Conservation (phyloP, 2,888 invertebrate genomes). For the Athrips mouffetella region DNA sequence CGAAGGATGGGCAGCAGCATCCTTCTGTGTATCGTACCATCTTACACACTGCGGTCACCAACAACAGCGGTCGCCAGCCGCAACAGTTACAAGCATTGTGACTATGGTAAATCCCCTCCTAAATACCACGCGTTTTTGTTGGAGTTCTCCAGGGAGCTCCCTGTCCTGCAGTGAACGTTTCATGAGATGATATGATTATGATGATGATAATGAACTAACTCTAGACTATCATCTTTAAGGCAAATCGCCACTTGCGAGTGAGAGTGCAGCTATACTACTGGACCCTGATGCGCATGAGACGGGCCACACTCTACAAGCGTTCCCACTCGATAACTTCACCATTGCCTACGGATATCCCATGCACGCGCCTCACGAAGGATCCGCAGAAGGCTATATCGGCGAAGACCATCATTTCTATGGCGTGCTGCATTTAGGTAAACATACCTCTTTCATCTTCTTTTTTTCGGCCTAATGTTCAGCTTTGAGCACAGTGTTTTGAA, state of each 20-base stretch:
- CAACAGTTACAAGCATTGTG: too few relatives aligned
- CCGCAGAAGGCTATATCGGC: conserved; percentile 67
- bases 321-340: conserved; percentile 42
- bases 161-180: too few relatives aligned
- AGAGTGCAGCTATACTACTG: conserved; percentile 41
- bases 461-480: too few relatives aligned
- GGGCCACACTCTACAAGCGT: conserved; percentile 20
- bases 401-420: conserved; percentile 66
- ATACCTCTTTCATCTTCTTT: background rate
- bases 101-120: too few relatives aligned
- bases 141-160: too few relatives aligned
- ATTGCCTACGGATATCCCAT: conserved; percentile 63
- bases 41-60: too few relatives aligned
- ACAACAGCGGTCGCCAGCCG: too few relatives aligned
- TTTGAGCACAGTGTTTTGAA: too few relatives aligned
- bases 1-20: too few relatives aligned
- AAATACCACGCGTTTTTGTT: too few relatives aligned
- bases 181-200: too few relatives aligned
- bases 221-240: conserved; percentile 29
- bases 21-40: too few relatives aligned
- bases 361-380: conserved; percentile 49
- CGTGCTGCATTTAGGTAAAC: conserved; percentile 56
- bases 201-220: background rate
- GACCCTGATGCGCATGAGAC: conserved; percentile 42
- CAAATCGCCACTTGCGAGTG: conserved; percentile 38